phyloP scores from a whole-genome alignment of 1,140 invertebrate genomes.

The Ostrea edulis region DNA sequence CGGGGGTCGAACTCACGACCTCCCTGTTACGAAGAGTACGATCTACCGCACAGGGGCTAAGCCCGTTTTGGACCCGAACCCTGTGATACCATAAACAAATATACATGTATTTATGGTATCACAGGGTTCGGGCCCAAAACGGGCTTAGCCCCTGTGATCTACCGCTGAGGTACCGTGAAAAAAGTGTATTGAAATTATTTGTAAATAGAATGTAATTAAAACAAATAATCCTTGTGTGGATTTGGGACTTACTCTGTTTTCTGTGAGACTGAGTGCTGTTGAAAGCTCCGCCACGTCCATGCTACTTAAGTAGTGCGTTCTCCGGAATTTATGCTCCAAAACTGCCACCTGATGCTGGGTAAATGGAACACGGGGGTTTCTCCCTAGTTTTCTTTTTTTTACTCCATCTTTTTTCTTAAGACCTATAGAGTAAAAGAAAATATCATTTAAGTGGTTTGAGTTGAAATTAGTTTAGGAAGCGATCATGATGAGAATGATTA shows the following conservation, averaged over 20 bases:
- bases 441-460: not conserved
- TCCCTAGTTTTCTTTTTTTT: constrained; percentile 81
- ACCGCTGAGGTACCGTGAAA: too few relatives aligned
- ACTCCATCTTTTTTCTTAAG: constrained; percentile 74
- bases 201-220: not conserved
- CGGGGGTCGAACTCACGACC: too few relatives aligned
- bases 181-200: too few relatives aligned
- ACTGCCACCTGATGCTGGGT: constrained; percentile 82
- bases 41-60: too few relatives aligned
- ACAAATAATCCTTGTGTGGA: not conserved
- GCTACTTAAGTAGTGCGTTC: constrained; percentile 83
- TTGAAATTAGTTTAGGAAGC: too few relatives aligned
- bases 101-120: too few relatives aligned
- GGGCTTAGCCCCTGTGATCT: too few relatives aligned
- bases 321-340: constrained; percentile 83
- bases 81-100: too few relatives aligned
- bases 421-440: constrained; percentile 57
- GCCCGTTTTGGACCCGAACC: too few relatives aligned
- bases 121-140: too few relatives aligned
- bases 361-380: constrained; percentile 85
- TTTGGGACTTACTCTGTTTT: constrained; percentile 82
- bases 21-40: too few relatives aligned
- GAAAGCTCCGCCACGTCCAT: constrained; percentile 83
- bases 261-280: constrained; percentile 82
- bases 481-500: too few relatives aligned